Conservation (phyloP, 2,113 vertebrate genomes). For the Stomatorhinus ivindoensis region DNA sequence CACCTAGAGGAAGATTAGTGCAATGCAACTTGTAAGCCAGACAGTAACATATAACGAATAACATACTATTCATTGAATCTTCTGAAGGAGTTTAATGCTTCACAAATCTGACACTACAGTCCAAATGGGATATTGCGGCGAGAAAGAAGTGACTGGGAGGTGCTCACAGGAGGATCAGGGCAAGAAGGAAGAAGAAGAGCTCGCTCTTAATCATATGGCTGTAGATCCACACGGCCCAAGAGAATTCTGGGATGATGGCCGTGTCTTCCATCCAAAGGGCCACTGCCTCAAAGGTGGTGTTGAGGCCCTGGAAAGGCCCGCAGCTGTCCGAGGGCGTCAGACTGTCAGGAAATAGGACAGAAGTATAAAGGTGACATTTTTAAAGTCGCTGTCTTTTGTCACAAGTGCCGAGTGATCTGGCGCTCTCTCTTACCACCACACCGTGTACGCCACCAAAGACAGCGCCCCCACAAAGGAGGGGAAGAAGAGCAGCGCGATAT, state of each 20-base stretch:
- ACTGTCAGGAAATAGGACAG: constrained; percentile 46
- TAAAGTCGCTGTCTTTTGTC: neutral
- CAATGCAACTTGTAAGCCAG: neutral
- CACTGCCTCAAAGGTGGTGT: constrained; percentile 62
- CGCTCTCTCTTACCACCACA: constrained; percentile 74
- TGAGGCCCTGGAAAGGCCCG: constrained; percentile 78
- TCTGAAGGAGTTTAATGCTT: neutral
- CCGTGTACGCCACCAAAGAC: constrained; percentile 64
- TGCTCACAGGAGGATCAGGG: constrained; percentile 72
- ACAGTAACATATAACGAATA: neutral
- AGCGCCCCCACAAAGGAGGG: constrained; percentile 78
- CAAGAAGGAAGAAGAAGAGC: constrained; percentile 81
- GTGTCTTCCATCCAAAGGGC: constrained; percentile 64
- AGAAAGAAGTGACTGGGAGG: neutral
- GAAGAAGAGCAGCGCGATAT: constrained; percentile 81
- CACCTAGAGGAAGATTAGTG: neutral
- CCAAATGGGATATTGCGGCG: neutral
- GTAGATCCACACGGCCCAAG: constrained; percentile 81
- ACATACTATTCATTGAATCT: neutral
- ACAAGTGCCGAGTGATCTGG: neutral
- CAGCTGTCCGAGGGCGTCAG: constrained; percentile 73
- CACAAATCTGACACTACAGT: neutral
- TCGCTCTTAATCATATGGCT: constrained; percentile 68
- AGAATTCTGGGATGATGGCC: constrained; percentile 24
- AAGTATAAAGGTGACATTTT: neutral